Base-by-base conservation (phyloP, 1,140 invertebrate genomes). In the Cotesia typhae region DNA sequence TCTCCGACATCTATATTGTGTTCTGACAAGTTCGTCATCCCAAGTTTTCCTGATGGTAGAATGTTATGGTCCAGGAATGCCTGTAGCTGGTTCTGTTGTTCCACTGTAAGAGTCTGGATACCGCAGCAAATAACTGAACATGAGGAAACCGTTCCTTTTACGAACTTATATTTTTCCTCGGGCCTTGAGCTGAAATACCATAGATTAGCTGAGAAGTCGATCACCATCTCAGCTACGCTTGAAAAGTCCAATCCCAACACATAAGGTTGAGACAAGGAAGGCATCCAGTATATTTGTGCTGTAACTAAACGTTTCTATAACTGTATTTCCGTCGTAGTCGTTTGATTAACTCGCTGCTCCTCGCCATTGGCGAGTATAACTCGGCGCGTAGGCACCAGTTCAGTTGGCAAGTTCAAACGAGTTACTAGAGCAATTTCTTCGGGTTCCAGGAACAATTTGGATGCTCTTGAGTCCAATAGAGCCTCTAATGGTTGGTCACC, bases 1-100 rank as follows among this genome's bases (percentile, higher is more conserved):
- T 76, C 68, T 0, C 74, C 77, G 1, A 78, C 78, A 52, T 80
- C 78, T 10, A 83, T 82, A 14, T 61, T 59, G 64, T 81, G 79
- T 71, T 76, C 73, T 1, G 63, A 36, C 4, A 80, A n/a, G 4
- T 66, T 38, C 1, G 80, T 81, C 9, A 53, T 38, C n/a, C 74
- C 76, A 2, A 57, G 59, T 3, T 55, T 53, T 12, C 9, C 65
- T 28, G 38, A 9, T 3, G 5, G 51, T 4, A 47, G 60, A 1
- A 70, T 37, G 9, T 65, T 60, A 4, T 70, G 1, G 0, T 52
- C 36, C 3, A 73, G 38, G n/a, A 70, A 60, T 17, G 37, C 3
- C n/a, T 64, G 6, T 4, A 70, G 47, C 4, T 3, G 1, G n/a
- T 51, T 10, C 0, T 10, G 7, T 55, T 70, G 57, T 4, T 69